A percentile compares a stretch with the other conserved stretches of the same genome.
Conservation (phyloP, 2,113 vertebrate genomes). For the Thalassarche chlororhynchos region DNA sequence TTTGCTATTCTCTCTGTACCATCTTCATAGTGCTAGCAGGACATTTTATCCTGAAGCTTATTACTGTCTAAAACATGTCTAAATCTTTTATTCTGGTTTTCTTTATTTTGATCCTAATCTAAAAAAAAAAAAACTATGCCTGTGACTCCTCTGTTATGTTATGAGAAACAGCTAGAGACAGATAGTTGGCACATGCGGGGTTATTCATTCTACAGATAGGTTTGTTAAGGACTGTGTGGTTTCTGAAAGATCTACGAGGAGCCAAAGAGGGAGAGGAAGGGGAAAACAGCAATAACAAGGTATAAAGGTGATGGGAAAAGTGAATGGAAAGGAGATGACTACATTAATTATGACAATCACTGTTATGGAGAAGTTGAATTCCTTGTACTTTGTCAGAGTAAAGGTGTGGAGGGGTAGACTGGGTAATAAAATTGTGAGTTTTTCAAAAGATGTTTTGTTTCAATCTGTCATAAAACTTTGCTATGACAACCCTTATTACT, state of each 20-base stretch:
- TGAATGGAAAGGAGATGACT: neutral
- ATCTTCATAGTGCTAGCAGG: neutral
- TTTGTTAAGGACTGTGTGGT: neutral
- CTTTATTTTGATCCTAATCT: neutral
- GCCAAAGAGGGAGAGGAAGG: neutral
- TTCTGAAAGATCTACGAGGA: neutral
- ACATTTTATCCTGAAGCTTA: neutral
- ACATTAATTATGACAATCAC: neutral
- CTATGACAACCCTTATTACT: neutral
- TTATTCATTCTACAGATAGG: neutral
- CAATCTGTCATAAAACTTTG: neutral
- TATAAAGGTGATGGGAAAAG: neutral
- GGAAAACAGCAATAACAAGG: neutral
- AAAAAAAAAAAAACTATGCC: neutral
- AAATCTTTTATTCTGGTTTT: neutral
- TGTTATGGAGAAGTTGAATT: neutral
- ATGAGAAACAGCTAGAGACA: neutral
- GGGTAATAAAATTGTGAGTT: neutral
- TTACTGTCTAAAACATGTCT: neutral
- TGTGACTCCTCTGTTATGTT: neutral
- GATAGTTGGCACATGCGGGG: accelerated
- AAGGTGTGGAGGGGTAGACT: neutral
- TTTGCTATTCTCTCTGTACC: neutral
- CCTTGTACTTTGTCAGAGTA: neutral
- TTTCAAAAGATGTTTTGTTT: neutral